Conservation (phyloP, 2,888 invertebrate genomes). For the Nasonovia ribisnigri region DNA sequence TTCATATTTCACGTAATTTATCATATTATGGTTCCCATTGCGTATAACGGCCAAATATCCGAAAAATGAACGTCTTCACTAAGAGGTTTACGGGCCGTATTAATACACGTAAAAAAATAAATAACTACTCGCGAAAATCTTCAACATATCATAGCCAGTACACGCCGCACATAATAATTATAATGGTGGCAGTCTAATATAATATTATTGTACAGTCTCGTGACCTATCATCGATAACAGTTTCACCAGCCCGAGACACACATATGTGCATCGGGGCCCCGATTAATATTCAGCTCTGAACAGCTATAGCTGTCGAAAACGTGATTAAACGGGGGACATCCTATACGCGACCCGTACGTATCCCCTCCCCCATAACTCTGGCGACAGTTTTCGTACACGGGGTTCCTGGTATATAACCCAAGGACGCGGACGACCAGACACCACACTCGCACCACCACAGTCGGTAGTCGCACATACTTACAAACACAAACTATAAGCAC, state of each 20-base stretch:
- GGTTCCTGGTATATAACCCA: slow-evolving; percentile 45
- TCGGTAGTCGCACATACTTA: background rate
- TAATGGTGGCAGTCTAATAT: background rate
- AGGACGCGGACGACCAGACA: slow-evolving; percentile 39
- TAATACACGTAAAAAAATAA: background rate
- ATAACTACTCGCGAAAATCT: background rate
- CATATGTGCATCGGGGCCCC: background rate
- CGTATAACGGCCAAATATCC: background rate
- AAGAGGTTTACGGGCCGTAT: background rate
- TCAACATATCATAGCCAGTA: background rate
- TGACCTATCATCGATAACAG: slow-evolving; percentile 32
- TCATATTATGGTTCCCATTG: background rate
- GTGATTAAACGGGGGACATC: slow-evolving; percentile 46
- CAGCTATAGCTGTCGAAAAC: slow-evolving; percentile 30
- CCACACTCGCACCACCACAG: slow-evolving; percentile 37
- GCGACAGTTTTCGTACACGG: background rate
- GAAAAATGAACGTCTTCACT: background rate
- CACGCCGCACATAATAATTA: background rate
- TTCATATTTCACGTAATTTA: background rate
- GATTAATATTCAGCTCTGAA: slow-evolving; percentile 46
- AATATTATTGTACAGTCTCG: background rate
- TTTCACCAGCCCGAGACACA: slow-evolving; percentile 37
- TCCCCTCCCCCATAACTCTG: background rate
- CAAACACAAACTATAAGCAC: background rate
- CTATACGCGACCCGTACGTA: background rate